These are phyloP conservation scores for Diprion similis DNA, from an alignment of 1,140 invertebrate genomes.

Conservation along the genomic window DNA sequence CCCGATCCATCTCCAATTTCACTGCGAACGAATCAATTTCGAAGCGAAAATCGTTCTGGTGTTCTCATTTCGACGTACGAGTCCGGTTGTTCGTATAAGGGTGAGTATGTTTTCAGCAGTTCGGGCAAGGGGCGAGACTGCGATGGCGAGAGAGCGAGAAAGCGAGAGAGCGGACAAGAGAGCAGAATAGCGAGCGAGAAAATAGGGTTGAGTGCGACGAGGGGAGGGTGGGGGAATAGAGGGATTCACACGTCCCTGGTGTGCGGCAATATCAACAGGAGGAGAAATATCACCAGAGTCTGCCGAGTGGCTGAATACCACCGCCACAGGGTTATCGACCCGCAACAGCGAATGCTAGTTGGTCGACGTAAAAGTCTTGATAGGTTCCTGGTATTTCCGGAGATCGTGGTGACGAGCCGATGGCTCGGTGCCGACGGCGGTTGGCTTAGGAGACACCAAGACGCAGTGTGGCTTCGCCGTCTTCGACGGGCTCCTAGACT, in stretches of 20 bases:
- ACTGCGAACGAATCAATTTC: not conserved
- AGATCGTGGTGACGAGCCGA: constrained; percentile 17
- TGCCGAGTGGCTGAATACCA: constrained; percentile 32
- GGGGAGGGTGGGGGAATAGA: not conserved
- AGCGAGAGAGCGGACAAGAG: too few species aligned
- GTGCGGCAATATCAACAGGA: constrained; percentile 43
- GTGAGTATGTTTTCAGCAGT: not conserved
- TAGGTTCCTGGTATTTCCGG: constrained; percentile 41
- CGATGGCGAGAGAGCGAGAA: too few species aligned
- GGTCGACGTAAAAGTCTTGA: constrained; percentile 36
- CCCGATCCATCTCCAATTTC: not conserved
- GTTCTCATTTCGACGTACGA: not conserved
- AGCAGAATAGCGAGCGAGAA: not conserved
- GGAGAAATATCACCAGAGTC: constrained; percentile 38
- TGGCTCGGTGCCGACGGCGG: not conserved
- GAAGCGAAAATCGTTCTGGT: not conserved
- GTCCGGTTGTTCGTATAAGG: not conserved
- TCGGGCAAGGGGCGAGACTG: not conserved
- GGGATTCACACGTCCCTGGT: constrained; percentile 27
- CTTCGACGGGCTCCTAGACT: constrained; percentile 1
- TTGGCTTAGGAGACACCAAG: not conserved
- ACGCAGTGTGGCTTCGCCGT: not conserved
- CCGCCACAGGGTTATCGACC: constrained; percentile 35
- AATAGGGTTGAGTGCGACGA: too few species aligned
- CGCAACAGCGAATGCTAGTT: constrained; percentile 7